phyloP scores from a whole-genome alignment of 23 tunicate species.

The Botrylloides violaceus region DNA sequence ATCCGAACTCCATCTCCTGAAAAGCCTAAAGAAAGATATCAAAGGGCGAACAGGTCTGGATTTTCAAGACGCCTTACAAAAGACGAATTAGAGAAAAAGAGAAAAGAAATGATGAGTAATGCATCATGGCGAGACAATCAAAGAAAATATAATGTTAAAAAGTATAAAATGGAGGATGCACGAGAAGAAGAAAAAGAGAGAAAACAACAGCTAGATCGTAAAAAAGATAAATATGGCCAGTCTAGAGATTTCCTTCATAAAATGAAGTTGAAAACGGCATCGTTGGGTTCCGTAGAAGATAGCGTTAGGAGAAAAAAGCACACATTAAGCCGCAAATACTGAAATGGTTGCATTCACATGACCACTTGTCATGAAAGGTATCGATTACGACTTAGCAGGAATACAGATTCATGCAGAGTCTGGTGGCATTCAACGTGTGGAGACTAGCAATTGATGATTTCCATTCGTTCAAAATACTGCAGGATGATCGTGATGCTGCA shows the following conservation, averaged over 20 bases:
- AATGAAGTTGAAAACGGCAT: conserved; percentile 55
- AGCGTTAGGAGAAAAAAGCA: conserved; percentile 67
- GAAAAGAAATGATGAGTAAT: conserved; percentile 79
- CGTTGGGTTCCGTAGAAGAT: conserved; percentile 63
- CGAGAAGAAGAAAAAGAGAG: conserved; percentile 44
- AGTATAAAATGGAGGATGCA: conserved; percentile 39
- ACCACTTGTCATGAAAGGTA: no score
- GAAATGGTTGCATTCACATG: no score
- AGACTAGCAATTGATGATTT: no score
- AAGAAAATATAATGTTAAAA: conserved; percentile 47
- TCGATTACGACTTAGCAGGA: no score
- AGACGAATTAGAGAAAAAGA: conserved; percentile 61
- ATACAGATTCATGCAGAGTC: no score
- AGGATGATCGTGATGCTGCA: no score
- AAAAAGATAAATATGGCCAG: conserved; percentile 36
- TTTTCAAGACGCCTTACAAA: conserved; percentile 49
- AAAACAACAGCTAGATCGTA: conserved; percentile 19
- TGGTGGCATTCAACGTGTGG: no score
- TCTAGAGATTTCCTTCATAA: conserved; percentile 80
- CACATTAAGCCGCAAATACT: conserved; percentile 19
- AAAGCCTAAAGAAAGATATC: conserved; percentile 38
- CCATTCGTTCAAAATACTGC: no score
- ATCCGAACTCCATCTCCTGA: conserved; percentile 36
- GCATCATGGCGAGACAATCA: conserved; percentile 70
- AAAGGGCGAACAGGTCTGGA: conserved; percentile 46